phyloP scores from a whole-genome alignment of 2,113 vertebrate species.

The Machaerirhynchus nigripectus region DNA sequence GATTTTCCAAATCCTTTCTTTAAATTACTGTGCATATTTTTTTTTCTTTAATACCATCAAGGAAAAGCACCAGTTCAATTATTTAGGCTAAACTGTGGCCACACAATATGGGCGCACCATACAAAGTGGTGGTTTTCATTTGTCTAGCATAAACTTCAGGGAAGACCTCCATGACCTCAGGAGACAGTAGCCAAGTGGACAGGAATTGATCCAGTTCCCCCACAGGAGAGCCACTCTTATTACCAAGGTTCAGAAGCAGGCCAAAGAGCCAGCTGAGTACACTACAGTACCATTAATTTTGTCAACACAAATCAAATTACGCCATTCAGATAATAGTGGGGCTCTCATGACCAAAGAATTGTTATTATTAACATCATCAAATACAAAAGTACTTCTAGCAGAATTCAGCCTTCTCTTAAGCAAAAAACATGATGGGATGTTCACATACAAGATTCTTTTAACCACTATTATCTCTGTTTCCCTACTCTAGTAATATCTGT shows the following conservation, averaged over 20 bases:
- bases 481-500: background rate
- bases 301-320: background rate
- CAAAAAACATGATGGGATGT: background rate
- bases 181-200: background rate
- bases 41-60: background rate
- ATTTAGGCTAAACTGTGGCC: background rate
- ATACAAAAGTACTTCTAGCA: background rate
- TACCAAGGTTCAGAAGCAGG: background rate
- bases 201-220: background rate
- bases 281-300: background rate
- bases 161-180: background rate
- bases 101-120: background rate
- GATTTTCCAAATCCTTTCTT: background rate
- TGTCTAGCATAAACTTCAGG: background rate
- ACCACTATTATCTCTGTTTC: background rate
- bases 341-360: background rate
- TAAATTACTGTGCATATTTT: background rate
- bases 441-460: background rate
- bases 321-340: background rate
- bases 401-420: background rate
- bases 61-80: background rate
- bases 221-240: background rate
- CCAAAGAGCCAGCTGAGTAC: background rate
- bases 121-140: background rate
- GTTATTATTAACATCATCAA: background rate